Base-by-base conservation (phyloP, 2,888 invertebrate genomes). In the Teinopalpus imperialis region DNA sequence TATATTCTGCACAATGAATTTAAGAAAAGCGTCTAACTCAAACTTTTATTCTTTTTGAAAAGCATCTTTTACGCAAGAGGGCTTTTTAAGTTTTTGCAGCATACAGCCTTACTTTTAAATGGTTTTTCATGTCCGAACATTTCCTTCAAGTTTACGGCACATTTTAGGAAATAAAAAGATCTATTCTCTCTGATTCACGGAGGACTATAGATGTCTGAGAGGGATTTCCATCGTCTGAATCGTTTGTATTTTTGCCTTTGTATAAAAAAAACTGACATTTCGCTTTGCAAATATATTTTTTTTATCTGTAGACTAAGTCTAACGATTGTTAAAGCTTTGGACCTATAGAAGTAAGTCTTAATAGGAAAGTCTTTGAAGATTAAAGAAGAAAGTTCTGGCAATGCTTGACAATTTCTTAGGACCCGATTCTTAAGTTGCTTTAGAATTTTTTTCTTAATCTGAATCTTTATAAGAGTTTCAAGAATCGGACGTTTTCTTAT, bases 111-210 rank as follows among this genome's bases (percentile, higher is more conserved):
- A 21, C 43, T 36, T 36, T 35, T 43, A 43, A 43, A 43, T 30
- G 43, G 30, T 43, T 43, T 43, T 30, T 29, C 36, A 24, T 36
- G 36, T 36, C 30, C 23, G 43, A 29, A 35, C 29, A 30, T 36
- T 43, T 43, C 16, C 43, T 36, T 43, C 29, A 4, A 36, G 36
- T 36, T 43, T 36, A n/a, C 43, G 30, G 21, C 29, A 21, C 24
- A 13, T 29, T 43, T 43, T 43, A 43, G 43, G 30, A 30, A 29
- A 30, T 23, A 43, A 43, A 43, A 43, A 30, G 30, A 43, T 30
- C 30, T 36, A 43, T 36, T 36, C 43, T 43, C 23, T 30, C 43
- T 14, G 36, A 43, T 36, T 36, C 23, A 21, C 16, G 23, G 36
- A 18, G 10, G 43, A 21, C 35, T 36, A 10, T 30, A 43, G 43